These are phyloP conservation scores for Drosophila nigricruria DNA, from an alignment of 2,888 invertebrate genomes.

Conservation along the genomic window DNA sequence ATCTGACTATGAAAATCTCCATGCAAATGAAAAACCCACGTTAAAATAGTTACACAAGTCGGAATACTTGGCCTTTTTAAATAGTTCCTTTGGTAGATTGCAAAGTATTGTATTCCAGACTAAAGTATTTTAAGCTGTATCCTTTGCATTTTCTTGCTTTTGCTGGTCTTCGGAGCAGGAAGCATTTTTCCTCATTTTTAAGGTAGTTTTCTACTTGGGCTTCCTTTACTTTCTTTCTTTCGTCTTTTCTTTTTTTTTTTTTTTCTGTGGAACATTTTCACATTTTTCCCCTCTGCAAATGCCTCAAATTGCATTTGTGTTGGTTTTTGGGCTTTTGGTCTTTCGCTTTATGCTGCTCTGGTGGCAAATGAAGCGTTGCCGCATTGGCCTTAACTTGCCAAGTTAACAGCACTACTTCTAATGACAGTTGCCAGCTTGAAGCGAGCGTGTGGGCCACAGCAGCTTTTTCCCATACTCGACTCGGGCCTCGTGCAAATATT, in stretches of 20 bases:
- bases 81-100: conserved; percentile 2
- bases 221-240: neutral
- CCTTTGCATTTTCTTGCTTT: conserved; percentile 23
- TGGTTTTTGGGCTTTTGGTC: conserved; percentile 31
- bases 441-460: conserved; percentile 20
- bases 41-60: neutral
- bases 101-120: conserved; percentile 18
- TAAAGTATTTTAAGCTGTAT: conserved; percentile 12
- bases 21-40: neutral
- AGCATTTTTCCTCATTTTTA: conserved; percentile 42
- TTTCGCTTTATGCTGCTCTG: conserved; percentile 40
- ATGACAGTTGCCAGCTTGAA: conserved; percentile 51
- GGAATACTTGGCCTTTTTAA: neutral
- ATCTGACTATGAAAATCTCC: neutral
- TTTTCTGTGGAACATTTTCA: conserved; percentile 16
- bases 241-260: neutral
- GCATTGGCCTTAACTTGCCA: conserved; percentile 49
- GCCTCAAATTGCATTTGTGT: conserved; percentile 58
- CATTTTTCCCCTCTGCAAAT: conserved; percentile 31
- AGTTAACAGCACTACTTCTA: conserved; percentile 51
- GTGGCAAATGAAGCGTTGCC: conserved; percentile 59
- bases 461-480: conserved; percentile 15
- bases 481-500: conserved; percentile 32
- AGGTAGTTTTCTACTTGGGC: conserved; percentile 26
- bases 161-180: conserved; percentile 8